Evolutionary conservation across 2,888 invertebrate genomes (phyloP), one percentile per base, ranked within the genome.

Genomic region (Drosophila birchii): DNA sequence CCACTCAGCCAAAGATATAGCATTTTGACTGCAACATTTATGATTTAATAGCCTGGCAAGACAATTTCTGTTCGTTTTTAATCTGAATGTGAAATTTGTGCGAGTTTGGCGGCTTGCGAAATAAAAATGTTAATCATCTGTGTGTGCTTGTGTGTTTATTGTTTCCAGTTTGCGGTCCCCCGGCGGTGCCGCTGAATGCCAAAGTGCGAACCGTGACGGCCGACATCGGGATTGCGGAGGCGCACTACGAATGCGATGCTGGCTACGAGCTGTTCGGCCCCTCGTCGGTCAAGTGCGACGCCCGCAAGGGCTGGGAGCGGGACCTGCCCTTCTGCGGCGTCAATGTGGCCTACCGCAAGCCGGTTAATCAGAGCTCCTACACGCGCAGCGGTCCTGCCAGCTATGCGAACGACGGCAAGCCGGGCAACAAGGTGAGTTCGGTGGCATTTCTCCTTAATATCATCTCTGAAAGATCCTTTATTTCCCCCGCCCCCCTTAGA

Each of bases 301-400:
- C 95, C 49, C 93, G 94, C 61, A 96, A 95, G 44, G 95, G 95
- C 89, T 97, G 97, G 97, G 95, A 95, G 36, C 95, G 95, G 9
- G 97, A 97, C 51, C 92, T 96, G 56, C 97, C 97, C 34, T 97
- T 97, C 92, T 97, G 97, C 92, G 97, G 97, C 95, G 96, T 96
- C 34, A 97, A 97, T 92, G 96, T 97, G 14, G 97, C 96, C 2
- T 96, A 95, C 86, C 94, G 97, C 57, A 97, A 97, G 91, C 98
- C 98, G 3, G 96, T 97, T 0, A 98, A 98, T 93, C 97, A 98
- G 92, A 98, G 98, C 60, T 97, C 97, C 1, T 96, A 97, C 0
- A 96, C 97, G 0, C 94, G 97, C 39, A 97, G 97, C 2, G 97
- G 97, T 2, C 95, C 95, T 7, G 96, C 97, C 0, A 94, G 94